These are phyloP conservation scores for Lobophora halterata DNA, from an alignment of 2,888 invertebrate genomes.

Conservation along the genomic window DNA sequence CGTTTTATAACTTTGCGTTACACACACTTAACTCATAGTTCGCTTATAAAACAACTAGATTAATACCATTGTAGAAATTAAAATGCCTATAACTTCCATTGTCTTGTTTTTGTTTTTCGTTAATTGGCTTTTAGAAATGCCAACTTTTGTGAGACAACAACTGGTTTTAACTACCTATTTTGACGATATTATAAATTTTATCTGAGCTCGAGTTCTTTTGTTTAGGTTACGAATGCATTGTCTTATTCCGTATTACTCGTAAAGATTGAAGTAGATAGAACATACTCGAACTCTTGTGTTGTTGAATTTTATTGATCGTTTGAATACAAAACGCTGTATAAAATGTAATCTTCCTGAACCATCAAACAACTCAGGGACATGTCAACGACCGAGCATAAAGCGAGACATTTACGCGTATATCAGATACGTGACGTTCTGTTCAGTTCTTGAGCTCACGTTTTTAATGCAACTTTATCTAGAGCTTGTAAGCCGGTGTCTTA, in stretches of 20 bases:
- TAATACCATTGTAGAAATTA: too few species aligned
- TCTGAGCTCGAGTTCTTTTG: too few species aligned
- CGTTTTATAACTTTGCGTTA: too few species aligned
- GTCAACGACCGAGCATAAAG: constrained; percentile 15
- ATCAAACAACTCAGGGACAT: constrained; percentile 10
- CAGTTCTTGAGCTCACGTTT: constrained; percentile 23
- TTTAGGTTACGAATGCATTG: neutral
- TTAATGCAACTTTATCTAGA: constrained; percentile 50
- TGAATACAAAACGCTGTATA: constrained; percentile 12
- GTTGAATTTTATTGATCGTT: constrained; percentile 15
- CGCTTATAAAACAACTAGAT: too few species aligned
- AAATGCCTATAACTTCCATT: too few species aligned
- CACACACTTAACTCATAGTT: too few species aligned
- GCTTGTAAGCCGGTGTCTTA: constrained; percentile 35
- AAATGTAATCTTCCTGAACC: constrained; percentile 12
- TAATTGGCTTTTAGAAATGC: too few species aligned
- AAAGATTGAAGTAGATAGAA: constrained; percentile 5
- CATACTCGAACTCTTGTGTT: constrained; percentile 1
- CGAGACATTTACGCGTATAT: constrained; percentile 17
- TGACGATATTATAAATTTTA: too few species aligned
- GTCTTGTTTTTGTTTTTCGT: too few species aligned
- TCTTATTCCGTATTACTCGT: too few species aligned
- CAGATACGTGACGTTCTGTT: constrained; percentile 19
- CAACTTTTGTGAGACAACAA: too few species aligned
- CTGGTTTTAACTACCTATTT: too few species aligned